A percentile compares a stretch with the other conserved stretches of the same genome.
These are phyloP conservation scores for Anagrus nilaparvatae DNA, from an alignment of 1,140 invertebrate species.

Conservation along the genomic window DNA sequence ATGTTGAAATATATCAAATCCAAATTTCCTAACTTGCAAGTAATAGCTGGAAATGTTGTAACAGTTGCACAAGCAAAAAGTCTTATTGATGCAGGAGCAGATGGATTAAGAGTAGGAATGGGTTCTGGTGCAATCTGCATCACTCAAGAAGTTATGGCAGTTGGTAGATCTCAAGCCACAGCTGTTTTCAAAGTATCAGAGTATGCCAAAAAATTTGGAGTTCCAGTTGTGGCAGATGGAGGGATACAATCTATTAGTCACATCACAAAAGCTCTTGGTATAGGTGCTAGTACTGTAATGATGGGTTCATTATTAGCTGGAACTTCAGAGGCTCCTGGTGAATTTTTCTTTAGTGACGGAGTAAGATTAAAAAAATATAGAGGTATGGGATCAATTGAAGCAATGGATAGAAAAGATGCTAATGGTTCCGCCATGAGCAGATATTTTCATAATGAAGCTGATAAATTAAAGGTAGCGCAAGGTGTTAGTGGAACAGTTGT, in stretches of 20 bases:
- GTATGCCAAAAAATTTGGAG: conserved; percentile 77
- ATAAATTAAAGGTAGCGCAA: conserved; percentile 95
- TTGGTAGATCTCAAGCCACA: conserved; percentile 88
- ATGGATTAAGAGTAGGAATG: conserved; percentile 96
- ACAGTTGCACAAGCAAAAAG: conserved; percentile 92
- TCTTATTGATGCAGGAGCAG: conserved; percentile 92
- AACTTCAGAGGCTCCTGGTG: conserved; percentile 94
- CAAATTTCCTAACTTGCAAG: conserved; percentile 80
- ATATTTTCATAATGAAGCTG: conserved; percentile 82
- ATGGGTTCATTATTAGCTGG: conserved; percentile 97
- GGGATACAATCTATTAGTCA: conserved; percentile 93
- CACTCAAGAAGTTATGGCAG: conserved; percentile 99
- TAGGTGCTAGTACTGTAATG: conserved; percentile 97
- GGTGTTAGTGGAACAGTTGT: conserved; percentile 97
- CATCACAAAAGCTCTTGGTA: conserved; percentile 83
- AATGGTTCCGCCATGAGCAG: conserved; percentile 70
- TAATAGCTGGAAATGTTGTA: conserved; percentile 96
- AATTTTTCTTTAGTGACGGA: conserved; percentile 97
- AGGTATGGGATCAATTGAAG: conserved; percentile 98
- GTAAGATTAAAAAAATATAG: conserved; percentile 96
- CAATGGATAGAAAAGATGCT: conserved; percentile 89
- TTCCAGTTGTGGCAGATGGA: conserved; percentile 96
- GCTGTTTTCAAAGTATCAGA: conserved; percentile 88
- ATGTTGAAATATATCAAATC: conserved; percentile 90
- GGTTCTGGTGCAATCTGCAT: conserved; percentile 98